Base-by-base conservation (phyloP, 2,797 vertebrate genomes). In the Clarias laeviceps region DNA sequence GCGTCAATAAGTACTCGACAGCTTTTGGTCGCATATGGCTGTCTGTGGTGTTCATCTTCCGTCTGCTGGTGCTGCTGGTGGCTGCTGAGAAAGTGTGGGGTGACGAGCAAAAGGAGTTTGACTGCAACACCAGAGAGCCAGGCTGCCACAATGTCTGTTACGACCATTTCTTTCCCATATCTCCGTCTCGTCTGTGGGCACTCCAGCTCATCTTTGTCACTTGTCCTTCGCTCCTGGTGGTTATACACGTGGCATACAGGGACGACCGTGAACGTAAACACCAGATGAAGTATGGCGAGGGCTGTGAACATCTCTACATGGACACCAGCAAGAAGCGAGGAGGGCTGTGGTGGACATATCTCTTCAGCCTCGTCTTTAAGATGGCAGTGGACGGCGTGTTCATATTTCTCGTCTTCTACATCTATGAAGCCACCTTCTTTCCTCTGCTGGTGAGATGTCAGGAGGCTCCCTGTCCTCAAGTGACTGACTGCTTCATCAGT, bases 131-230 rank as follows among this genome's bases (percentile, higher is more conserved):
- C 0, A 89, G 32, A 7, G 97, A 99, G 91, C 97, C 97, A 0
- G 97, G 97, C 87, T 98, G 97, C 89, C 91, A 92, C 81, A 98
- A 99, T 0, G 97, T 97, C 86, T 99, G 97, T 91, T 99, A 88
- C 0, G 97, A 99, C 73, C 88, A 96, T 81, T 97, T 94, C 93
- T 99, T 95, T 92, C 97, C 97, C 0, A 62, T 99, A 89, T 95
- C 95, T 80, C 96, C 97, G 77, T 95, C 96, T 89, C 96, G 97
- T 96, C 96, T 99, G 64, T 99, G 98, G 98, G 97, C 98, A 0
- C 92, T 99, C 91, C 98, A 99, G 94, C 96, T 99, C 86, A 99
- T 99, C 92, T 95, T 99, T 6, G 96, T 99, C 92, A 98, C 97
- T 0, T 99, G 97, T 78, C 98, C 98, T 0, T 98, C 97, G 0